Evolutionary conservation across 1,140 invertebrate genomes (phyloP).

Genomic region (Formica selysi): DNA sequence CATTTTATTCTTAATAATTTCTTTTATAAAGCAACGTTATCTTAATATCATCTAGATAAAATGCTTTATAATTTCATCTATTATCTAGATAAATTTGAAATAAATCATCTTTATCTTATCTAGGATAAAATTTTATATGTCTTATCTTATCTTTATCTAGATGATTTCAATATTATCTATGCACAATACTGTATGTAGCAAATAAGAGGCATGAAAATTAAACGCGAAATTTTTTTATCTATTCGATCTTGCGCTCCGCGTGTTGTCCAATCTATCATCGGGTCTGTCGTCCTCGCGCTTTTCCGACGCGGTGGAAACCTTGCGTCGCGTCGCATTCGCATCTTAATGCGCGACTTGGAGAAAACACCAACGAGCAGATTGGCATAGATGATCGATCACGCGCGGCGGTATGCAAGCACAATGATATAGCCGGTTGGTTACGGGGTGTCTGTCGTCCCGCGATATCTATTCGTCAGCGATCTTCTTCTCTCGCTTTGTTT

Average conservation of each 20-base stretch:
- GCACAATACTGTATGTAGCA: no score
- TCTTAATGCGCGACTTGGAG: slow-evolving; percentile 32
- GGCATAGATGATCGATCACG: slow-evolving; percentile 48
- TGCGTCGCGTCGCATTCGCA: slow-evolving; percentile 9
- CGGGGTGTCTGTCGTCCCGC: slow-evolving; percentile 59
- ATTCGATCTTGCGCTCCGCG: not conserved
- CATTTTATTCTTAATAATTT: no score
- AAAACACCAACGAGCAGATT: slow-evolving; percentile 34
- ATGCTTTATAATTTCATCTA: no score
- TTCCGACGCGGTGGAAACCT: slow-evolving; percentile 34
- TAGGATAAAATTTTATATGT: no score
- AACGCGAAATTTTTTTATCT: not conserved
- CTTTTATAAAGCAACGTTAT: no score
- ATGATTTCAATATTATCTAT: no score
- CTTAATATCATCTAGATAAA: no score
- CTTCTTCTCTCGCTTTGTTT: slow-evolving; percentile 57
- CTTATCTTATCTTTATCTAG: no score
- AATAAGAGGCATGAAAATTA: not conserved
- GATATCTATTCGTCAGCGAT: slow-evolving; percentile 67
- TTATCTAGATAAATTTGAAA: no score
- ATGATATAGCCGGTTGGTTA: slow-evolving; percentile 37
- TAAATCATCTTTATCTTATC: no score
- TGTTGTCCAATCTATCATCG: not conserved
- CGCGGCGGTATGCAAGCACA: slow-evolving; percentile 20
- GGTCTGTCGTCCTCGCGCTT: slow-evolving; percentile 29